These are phyloP conservation scores for Dipus sagitta DNA, from an alignment of 2,797 vertebrate genomes.

Conservation along the genomic window DNA sequence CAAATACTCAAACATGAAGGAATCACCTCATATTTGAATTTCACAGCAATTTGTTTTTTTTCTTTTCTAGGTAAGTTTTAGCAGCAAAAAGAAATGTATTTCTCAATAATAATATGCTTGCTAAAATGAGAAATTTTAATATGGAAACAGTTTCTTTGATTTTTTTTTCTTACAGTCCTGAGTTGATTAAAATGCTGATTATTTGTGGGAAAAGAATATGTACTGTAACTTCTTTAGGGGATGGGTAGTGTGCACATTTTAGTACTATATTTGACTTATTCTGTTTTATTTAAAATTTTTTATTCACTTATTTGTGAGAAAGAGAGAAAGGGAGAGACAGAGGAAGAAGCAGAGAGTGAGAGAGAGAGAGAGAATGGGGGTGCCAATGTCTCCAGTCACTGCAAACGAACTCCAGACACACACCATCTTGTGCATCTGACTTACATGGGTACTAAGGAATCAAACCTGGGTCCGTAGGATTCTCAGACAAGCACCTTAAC, in stretches of 20 bases:
- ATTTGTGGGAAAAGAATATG: neutral
- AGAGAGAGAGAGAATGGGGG: too few relatives aligned
- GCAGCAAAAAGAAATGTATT: neutral
- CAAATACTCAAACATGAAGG: neutral
- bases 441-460: too few relatives aligned
- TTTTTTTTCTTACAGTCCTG: neutral
- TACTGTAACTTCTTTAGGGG: neutral
- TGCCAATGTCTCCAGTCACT: too few relatives aligned
- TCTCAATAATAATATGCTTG: neutral
- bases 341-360: too few relatives aligned
- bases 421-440: too few relatives aligned
- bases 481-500: too few relatives aligned
- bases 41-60: neutral
- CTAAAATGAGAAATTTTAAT: neutral
- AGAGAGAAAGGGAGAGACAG: too few relatives aligned
- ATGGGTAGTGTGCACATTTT: neutral
- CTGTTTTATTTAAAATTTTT: neutral
- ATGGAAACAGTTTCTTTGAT: neutral
- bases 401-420: too few relatives aligned
- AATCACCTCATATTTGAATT: neutral
- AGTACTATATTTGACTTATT: neutral
- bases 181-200: neutral
- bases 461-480: too few relatives aligned
- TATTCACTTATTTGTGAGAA: too few relatives aligned
- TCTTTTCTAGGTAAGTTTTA: constrained; percentile 3